A percentile compares a stretch with the other conserved stretches of the same genome.
These are phyloP conservation scores for Chrysolina haemoptera DNA, from an alignment of 2,888 invertebrate genomes.

Conservation along the genomic window DNA sequence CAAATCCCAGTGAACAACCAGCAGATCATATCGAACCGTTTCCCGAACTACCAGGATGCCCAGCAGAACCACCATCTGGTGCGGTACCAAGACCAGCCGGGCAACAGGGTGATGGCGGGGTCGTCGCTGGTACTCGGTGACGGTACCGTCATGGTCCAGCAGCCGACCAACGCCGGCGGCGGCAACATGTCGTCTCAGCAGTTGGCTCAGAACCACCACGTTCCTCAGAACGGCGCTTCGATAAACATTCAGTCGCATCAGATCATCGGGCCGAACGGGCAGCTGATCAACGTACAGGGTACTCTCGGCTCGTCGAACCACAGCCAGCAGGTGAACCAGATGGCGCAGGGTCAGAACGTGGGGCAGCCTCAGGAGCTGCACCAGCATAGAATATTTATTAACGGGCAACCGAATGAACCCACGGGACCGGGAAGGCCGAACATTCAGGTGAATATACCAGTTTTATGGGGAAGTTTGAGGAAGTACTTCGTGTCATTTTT, in stretches of 20 bases:
- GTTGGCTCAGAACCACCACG: conserved; percentile 52
- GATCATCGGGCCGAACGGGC: conserved; percentile 74
- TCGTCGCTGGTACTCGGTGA: conserved; percentile 61
- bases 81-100: conserved; percentile 65
- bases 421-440: conserved; percentile 67
- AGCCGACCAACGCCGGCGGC: conserved; percentile 53
- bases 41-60: conserved; percentile 60
- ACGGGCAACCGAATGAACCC: conserved; percentile 65
- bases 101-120: conserved; percentile 55
- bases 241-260: conserved; percentile 63
- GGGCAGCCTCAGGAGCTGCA: conserved; percentile 55
- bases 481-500: not conserved
- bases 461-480: too few species aligned
- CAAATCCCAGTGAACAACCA: conserved; percentile 56
- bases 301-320: conserved; percentile 60
- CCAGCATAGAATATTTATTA: conserved; percentile 65
- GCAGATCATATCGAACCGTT: conserved; percentile 54
- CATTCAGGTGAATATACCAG: conserved; percentile 52
- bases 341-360: conserved; percentile 55
- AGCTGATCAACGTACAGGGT: conserved; percentile 75
- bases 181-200: conserved; percentile 48
- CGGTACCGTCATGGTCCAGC: conserved; percentile 64
- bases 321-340: conserved; percentile 30
- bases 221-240: conserved; percentile 51
- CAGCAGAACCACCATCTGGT: conserved; percentile 62